Conservation (phyloP, 2,888 invertebrate species). For the Cyclophora punctaria region DNA sequence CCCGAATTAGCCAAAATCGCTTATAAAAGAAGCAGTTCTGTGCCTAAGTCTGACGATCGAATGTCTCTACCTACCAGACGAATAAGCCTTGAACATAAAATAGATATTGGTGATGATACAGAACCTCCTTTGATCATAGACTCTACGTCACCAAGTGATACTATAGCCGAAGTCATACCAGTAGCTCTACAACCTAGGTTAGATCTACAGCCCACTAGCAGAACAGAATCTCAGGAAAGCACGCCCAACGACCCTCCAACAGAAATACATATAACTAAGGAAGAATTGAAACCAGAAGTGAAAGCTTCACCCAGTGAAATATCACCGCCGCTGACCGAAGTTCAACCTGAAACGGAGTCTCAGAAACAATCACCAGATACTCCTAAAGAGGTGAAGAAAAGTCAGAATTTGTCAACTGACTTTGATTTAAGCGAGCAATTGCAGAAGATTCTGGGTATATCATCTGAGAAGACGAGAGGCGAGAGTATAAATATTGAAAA, state of each 20-base stretch:
- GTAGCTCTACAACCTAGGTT: conserved; percentile 54
- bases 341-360: conserved; percentile 42
- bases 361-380: conserved; percentile 64
- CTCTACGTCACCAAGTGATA: conserved; percentile 59
- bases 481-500: conserved; percentile 45
- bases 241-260: conserved; percentile 65
- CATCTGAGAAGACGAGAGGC: conserved; percentile 60
- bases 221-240: conserved; percentile 58
- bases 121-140: conserved; percentile 69
- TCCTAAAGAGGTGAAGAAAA: conserved; percentile 65
- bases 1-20: conserved; percentile 57
- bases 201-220: conserved; percentile 46
- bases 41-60: conserved; percentile 59
- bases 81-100: conserved; percentile 67
- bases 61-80: conserved; percentile 48
- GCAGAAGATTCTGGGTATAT: conserved; percentile 68
- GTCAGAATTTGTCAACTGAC: conserved; percentile 68
- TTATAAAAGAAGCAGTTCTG: conserved; percentile 60
- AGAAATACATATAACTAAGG: conserved; percentile 57
- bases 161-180: conserved; percentile 65
- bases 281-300: conserved; percentile 44
- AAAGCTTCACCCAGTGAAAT: conserved; percentile 66
- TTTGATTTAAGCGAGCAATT: conserved; percentile 68
- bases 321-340: conserved; percentile 58
- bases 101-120: conserved; percentile 67